Conservation (phyloP, 2,888 invertebrate species). For the Dryobota labecula region DNA sequence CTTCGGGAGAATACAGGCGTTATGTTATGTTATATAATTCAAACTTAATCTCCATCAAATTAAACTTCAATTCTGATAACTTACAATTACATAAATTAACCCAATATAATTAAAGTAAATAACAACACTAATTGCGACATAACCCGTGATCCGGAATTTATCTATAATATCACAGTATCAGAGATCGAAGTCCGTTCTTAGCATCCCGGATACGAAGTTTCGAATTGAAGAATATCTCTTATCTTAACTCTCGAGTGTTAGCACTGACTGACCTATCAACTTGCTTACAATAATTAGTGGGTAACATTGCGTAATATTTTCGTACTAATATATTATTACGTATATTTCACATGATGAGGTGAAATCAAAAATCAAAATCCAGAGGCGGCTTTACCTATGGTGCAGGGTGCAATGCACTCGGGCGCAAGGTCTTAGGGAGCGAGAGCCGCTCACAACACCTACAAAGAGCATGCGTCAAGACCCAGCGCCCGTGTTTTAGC, state of each 20-base stretch:
- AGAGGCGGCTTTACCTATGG: too few species aligned
- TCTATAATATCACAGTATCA: conserved; percentile 43
- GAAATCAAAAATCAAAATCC: too few species aligned
- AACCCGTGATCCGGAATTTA: conserved; percentile 49
- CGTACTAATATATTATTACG: conserved; percentile 36
- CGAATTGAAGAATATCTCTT: conserved; percentile 35
- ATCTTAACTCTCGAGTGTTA: conserved; percentile 51
- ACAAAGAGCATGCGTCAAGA: too few species aligned
- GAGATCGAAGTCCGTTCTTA: conserved; percentile 54
- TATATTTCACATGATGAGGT: conserved; percentile 12
- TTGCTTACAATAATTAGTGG: conserved; percentile 54
- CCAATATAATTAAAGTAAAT: conserved; percentile 17
- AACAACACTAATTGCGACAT: conserved; percentile 40
- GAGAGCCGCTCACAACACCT: too few species aligned
- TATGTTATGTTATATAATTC: neutral
- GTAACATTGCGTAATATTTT: conserved; percentile 56
- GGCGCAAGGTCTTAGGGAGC: too few species aligned
- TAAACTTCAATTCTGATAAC: neutral
- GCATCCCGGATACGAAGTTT: conserved; percentile 60
- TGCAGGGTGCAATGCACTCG: too few species aligned
- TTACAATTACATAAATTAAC: conserved; percentile 23
- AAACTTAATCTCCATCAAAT: neutral
- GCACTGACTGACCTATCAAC: conserved; percentile 53
- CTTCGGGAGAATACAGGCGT: neutral
- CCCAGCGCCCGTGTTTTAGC: too few species aligned